Conservation (phyloP, 2,797 vertebrate species). For the Nannoperca australis region DNA sequence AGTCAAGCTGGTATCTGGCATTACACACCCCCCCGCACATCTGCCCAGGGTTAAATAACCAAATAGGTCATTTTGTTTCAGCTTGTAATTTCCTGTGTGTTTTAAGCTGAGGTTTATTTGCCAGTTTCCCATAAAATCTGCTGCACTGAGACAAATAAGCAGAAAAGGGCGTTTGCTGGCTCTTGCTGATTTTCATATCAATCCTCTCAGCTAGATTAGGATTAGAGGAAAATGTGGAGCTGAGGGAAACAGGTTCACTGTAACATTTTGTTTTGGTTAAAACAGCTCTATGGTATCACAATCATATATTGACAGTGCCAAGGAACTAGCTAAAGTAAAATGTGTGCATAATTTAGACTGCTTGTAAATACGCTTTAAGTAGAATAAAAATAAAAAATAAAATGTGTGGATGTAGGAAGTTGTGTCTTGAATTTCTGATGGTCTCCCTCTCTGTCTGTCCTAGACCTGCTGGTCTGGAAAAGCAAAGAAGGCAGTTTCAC, state of each 20-base stretch:
- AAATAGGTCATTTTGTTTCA: conserved; percentile 51
- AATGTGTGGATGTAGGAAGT: conserved; percentile 5
- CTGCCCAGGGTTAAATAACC: conserved; percentile 50
- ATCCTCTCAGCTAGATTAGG: conserved; percentile 28
- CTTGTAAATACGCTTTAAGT: conserved; percentile 31
- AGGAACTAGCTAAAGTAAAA: conserved; percentile 13
- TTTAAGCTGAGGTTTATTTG: conserved; percentile 1
- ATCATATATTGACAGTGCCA: conserved; percentile 22
- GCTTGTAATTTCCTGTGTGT: conserved; percentile 50
- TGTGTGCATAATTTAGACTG: conserved; percentile 26
- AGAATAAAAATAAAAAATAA: background rate
- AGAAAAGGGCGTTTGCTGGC: conserved; percentile 3
- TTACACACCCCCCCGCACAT: conserved; percentile 49
- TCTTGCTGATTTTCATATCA: conserved; percentile 21
- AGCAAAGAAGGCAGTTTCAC: conserved; percentile 50
- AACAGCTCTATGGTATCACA: conserved; percentile 27
- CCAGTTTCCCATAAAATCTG: background rate
- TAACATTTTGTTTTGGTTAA: conserved; percentile 35
- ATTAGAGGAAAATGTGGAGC: conserved; percentile 33
- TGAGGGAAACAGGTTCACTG: conserved; percentile 8
- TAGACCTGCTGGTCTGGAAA: conserved; percentile 53
- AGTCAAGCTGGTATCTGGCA: conserved; percentile 56
- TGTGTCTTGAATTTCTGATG: conserved; percentile 26
- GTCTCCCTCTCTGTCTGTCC: conserved; percentile 25
- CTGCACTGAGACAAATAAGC: conserved; percentile 32